phyloP scores from a whole-genome alignment of 35 echinoderm and acorn worm species.

The Heliocidaris erythrogramma region DNA sequence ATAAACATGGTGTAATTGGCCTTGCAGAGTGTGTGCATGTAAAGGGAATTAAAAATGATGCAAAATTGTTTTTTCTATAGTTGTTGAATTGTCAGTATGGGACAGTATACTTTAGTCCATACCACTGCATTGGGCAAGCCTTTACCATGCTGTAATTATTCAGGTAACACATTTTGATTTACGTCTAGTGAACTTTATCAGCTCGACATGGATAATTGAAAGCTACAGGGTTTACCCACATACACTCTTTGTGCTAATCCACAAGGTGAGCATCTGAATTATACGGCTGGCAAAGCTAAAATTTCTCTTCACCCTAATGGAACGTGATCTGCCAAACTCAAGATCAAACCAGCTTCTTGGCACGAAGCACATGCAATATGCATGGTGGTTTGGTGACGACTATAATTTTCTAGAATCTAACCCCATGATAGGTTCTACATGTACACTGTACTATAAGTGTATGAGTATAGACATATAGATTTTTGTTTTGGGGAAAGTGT shows the following conservation, averaged over 20 bases:
- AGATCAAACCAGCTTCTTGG: slow-evolving; percentile 9
- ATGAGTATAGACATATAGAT: background rate
- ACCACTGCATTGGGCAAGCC: too few species aligned
- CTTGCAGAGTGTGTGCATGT: background rate
- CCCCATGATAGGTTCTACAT: background rate
- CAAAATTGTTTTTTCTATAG: too few species aligned
- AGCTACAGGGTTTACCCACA: background rate
- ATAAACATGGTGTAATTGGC: background rate
- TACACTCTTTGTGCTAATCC: background rate
- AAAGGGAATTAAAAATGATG: background rate
- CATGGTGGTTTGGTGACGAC: background rate
- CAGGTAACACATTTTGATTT: background rate
- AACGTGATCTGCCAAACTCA: background rate
- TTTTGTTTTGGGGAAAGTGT: background rate
- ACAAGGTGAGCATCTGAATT: background rate
- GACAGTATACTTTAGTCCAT: too few species aligned
- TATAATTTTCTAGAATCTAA: background rate
- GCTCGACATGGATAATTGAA: background rate
- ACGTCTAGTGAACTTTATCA: slow-evolving; percentile 1
- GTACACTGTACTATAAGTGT: background rate
- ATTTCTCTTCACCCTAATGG: background rate
- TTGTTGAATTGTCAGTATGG: too few species aligned
- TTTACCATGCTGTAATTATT: background rate
- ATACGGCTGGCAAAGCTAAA: slow-evolving; percentile 9
- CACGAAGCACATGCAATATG: slow-evolving; percentile 15